A percentile compares a stretch with the other conserved stretches of the same genome.
Evolutionary conservation across 2,888 invertebrate species (phyloP).

Genomic region (Epsilonema sp.): DNA sequence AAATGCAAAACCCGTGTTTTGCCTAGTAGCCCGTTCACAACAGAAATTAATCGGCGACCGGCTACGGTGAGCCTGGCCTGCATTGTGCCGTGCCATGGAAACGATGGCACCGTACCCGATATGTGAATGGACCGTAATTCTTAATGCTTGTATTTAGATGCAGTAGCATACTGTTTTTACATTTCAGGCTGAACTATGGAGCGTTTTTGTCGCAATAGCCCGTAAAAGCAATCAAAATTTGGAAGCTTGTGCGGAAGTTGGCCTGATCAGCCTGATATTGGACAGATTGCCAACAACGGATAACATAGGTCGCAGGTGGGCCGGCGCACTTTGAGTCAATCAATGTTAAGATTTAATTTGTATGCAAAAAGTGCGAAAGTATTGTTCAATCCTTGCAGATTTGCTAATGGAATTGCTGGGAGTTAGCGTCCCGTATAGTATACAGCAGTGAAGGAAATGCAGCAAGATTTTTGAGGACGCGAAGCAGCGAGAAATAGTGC

Average conservation of each 20-base stretch:
- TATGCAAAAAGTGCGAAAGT: too few species aligned
- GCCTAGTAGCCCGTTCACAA: too few species aligned
- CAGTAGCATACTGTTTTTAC: too few species aligned
- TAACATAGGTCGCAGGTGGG: slow-evolving; percentile 79
- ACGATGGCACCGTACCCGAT: too few species aligned
- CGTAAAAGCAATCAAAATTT: slow-evolving; percentile 84
- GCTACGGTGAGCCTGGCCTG: too few species aligned
- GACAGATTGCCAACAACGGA: slow-evolving; percentile 71
- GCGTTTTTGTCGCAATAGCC: slow-evolving; percentile 92
- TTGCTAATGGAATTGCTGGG: slow-evolving; percentile 93
- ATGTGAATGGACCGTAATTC: too few species aligned
- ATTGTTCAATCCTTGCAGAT: slow-evolving; percentile 43
- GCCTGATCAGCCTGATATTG: slow-evolving; percentile 81
- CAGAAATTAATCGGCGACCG: too few species aligned
- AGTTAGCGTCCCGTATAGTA: slow-evolving; percentile 90
- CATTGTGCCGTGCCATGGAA: too few species aligned
- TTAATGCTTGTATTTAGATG: too few species aligned
- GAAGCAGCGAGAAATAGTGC: slow-evolving; percentile 60
- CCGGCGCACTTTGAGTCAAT: too few species aligned
- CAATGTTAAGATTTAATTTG: too few species aligned
- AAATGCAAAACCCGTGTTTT: too few species aligned
- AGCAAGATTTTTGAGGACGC: slow-evolving; percentile 77
- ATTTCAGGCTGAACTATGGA: slow-evolving; percentile 98
- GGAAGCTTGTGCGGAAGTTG: slow-evolving; percentile 92
- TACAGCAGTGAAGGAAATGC: slow-evolving; percentile 94